phyloP scores from a whole-genome alignment of 2,888 invertebrate species.

The Oscheius sp. region DNA sequence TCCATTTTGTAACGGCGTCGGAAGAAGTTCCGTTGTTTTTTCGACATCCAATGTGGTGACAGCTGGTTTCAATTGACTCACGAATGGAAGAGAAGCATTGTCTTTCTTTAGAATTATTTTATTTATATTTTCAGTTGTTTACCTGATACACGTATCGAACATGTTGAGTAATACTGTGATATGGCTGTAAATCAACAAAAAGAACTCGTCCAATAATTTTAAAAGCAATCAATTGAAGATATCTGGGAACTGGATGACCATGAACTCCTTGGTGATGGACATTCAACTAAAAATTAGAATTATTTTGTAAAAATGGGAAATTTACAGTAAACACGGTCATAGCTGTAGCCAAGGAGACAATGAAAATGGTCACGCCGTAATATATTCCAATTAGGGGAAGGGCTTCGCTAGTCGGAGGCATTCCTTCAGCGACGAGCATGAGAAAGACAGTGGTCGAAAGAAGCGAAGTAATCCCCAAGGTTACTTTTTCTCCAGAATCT shows the following conservation, averaged over 20 bases:
- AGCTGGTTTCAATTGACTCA: slow-evolving; percentile 33
- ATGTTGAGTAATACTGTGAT: slow-evolving; percentile 71
- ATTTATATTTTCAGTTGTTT: background rate
- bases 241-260: slow-evolving; percentile 68
- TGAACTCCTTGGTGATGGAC: slow-evolving; percentile 78
- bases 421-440: slow-evolving; percentile 87
- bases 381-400: slow-evolving; percentile 82
- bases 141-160: slow-evolving; percentile 67
- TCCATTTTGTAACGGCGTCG: slow-evolving; percentile 21
- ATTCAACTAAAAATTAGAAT: slow-evolving; percentile 77
- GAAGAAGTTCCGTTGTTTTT: background rate
- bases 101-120: slow-evolving; percentile 43
- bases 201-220: slow-evolving; percentile 62
- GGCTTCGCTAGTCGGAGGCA: slow-evolving; percentile 86
- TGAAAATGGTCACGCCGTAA: slow-evolving; percentile 78
- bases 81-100: slow-evolving; percentile 35
- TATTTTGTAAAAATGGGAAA: background rate
- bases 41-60: slow-evolving; percentile 22
- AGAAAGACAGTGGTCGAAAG: slow-evolving; percentile 89
- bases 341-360: slow-evolving; percentile 76
- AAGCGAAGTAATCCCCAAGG: slow-evolving; percentile 87
- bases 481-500: slow-evolving; percentile 88
- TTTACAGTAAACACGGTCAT: slow-evolving; percentile 82
- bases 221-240: slow-evolving; percentile 68
- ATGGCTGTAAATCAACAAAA: slow-evolving; percentile 64